A percentile compares a stretch with the other conserved stretches of the same genome.
phyloP scores from a whole-genome alignment of 2,888 invertebrate genomes.

The Diadegma fenestrale region DNA sequence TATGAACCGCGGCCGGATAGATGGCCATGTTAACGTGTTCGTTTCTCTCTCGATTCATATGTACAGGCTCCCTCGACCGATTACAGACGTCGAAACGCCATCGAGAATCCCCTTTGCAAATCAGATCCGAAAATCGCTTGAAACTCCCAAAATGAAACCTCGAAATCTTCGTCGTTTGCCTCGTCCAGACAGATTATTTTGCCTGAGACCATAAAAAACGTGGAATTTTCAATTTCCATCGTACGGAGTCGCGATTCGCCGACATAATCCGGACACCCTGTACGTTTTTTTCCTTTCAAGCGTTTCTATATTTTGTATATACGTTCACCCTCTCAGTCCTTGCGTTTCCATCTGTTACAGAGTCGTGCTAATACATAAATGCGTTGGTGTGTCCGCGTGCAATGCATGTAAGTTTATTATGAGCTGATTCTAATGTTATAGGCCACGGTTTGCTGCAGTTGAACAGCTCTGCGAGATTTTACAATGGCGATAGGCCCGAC shows the following conservation, averaged over 20 bases:
- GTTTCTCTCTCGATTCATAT: slow-evolving; percentile 60
- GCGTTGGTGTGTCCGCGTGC: slow-evolving; percentile 45
- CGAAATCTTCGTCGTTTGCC: neutral
- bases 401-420: slow-evolving; percentile 39
- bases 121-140: neutral
- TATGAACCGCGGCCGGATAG: slow-evolving; percentile 83
- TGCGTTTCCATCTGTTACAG: slow-evolving; percentile 67
- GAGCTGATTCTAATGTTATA: slow-evolving; percentile 59
- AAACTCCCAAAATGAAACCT: too few species aligned
- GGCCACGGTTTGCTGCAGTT: slow-evolving; percentile 41
- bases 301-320: slow-evolving; percentile 61
- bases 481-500: slow-evolving; percentile 49
- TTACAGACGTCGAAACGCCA: neutral
- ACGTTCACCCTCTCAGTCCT: slow-evolving; percentile 64
- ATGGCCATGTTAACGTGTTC: slow-evolving; percentile 80
- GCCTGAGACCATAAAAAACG: neutral
- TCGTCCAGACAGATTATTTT: neutral
- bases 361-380: slow-evolving; percentile 10
- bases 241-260: neutral
- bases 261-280: neutral
- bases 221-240: neutral
- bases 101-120: too few species aligned
- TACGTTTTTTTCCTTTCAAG: slow-evolving; percentile 37
- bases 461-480: slow-evolving; percentile 42
- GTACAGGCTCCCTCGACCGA: slow-evolving; percentile 11